Percentiles rank a stretch among this genome's conserved stretches.
Conservation (phyloP, 1,140 invertebrate genomes). For the Amyelois transitella region DNA sequence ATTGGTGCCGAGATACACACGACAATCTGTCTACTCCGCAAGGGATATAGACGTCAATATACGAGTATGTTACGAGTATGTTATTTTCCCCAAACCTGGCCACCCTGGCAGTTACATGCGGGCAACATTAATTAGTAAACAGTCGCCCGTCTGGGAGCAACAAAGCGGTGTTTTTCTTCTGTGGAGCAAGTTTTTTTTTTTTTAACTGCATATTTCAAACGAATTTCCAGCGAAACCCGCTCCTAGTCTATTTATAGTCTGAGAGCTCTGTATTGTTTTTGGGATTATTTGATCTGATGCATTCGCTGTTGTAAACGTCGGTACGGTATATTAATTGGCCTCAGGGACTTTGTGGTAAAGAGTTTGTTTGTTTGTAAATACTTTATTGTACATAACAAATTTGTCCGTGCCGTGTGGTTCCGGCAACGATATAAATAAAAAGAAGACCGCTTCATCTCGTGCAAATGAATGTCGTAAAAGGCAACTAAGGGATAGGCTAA, state of each 20-base stretch:
- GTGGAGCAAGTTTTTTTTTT: constrained; percentile 12
- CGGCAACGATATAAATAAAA: no score
- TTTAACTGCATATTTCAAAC: constrained; percentile 9
- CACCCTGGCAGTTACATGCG: constrained; percentile 41
- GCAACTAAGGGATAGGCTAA: no score
- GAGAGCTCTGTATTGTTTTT: background rate
- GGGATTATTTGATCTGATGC: background rate
- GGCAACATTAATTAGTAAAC: constrained; percentile 61
- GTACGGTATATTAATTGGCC: background rate
- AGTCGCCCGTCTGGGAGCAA: constrained; percentile 46
- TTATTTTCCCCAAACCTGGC: constrained; percentile 15
- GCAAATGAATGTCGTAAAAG: no score
- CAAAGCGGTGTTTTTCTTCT: constrained; percentile 43
- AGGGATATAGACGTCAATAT: no score
- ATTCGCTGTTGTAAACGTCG: background rate
- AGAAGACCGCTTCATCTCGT: no score
- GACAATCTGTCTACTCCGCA: no score
- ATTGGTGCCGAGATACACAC: no score
- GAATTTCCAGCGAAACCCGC: background rate
- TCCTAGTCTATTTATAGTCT: background rate
- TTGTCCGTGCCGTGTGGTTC: no score
- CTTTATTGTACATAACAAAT: no score
- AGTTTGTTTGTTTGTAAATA: background rate
- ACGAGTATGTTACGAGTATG: background rate
- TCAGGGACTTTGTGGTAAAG: background rate